Conservation (phyloP, 2,797 vertebrate genomes). For the Argentina silus region DNA sequence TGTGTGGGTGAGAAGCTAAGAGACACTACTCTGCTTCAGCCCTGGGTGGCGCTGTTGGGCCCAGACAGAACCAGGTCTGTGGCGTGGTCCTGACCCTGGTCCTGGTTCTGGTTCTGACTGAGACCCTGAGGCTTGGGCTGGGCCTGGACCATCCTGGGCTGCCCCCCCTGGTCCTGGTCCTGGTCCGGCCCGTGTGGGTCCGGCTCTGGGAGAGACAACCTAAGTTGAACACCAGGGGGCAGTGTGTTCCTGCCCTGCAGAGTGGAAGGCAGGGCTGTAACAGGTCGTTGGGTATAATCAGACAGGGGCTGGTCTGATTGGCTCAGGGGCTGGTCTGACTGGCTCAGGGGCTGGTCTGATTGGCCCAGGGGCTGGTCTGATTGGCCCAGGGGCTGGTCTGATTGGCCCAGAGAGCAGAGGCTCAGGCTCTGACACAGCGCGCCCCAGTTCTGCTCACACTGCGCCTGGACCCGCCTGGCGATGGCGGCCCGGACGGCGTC, state of each 20-base stretch:
- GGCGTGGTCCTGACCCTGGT: conserved; percentile 46
- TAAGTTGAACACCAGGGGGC: conserved; percentile 27
- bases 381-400: conserved; percentile 92
- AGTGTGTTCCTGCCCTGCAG: conserved; percentile 28
- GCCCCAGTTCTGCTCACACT: conserved; percentile 97
- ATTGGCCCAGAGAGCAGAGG: conserved; percentile 92
- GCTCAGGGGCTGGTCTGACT: conserved; percentile 79
- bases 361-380: no score
- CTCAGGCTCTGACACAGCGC: conserved; percentile 95
- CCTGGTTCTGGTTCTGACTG: conserved; percentile 32
- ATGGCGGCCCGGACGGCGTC: conserved; percentile 88
- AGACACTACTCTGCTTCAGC: conserved; percentile 68
- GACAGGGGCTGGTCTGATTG: conserved; percentile 32
- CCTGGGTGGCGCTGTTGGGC: conserved; percentile 76
- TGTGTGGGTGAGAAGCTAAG: not conserved
- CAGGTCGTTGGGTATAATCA: no score
- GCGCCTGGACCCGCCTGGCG: conserved; percentile 80
- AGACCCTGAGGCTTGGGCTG: conserved; percentile 52
- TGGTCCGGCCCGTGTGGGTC: conserved; percentile 15
- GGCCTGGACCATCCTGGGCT: conserved; percentile 34
- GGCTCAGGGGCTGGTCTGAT: conserved; percentile 83
- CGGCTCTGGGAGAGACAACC: conserved; percentile 43
- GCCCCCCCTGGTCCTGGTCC: conserved; percentile 19
- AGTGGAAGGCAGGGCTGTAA: conserved; percentile 27
- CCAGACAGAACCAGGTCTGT: conserved; percentile 67